Percentiles rank a stretch among this genome's conserved stretches.
Evolutionary conservation across 2,113 vertebrate species (phyloP).

Genomic region (Empidonax traillii): DNA sequence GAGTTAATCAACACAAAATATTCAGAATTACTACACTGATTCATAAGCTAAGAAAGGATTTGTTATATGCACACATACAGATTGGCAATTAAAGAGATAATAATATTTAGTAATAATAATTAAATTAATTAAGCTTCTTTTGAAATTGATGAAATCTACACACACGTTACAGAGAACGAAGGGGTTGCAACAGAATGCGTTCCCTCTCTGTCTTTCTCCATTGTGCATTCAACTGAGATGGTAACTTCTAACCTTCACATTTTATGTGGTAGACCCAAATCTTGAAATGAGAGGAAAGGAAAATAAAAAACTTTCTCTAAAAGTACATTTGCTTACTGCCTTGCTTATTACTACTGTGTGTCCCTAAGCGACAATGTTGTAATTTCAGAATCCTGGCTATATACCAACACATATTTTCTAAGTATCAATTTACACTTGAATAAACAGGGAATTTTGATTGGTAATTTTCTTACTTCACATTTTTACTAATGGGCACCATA

Average conservation of each 20-base stretch:
- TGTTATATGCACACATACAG: conserved; percentile 30
- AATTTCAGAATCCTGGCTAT: conserved; percentile 33
- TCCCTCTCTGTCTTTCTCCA: background rate
- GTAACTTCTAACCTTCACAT: background rate
- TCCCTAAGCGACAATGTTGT: conserved; percentile 1
- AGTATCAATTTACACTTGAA: conserved; percentile 59
- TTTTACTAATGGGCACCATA: conserved; percentile 56
- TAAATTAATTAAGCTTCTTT: conserved; percentile 53
- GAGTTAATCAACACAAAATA: conserved; percentile 59
- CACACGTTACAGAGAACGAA: background rate
- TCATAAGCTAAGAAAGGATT: conserved; percentile 53
- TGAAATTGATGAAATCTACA: conserved; percentile 32
- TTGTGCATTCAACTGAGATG: background rate
- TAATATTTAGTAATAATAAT: conserved; percentile 65
- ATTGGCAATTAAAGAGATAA: conserved; percentile 51
- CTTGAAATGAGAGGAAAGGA: background rate
- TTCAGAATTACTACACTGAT: conserved; percentile 35
- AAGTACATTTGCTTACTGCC: background rate
- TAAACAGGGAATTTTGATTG: conserved; percentile 45
- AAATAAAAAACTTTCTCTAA: background rate
- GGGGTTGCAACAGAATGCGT: background rate
- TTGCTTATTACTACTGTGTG: background rate
- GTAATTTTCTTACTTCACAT: conserved; percentile 59
- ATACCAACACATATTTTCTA: conserved; percentile 35
- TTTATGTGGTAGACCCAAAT: background rate